Evolutionary conservation across 2,797 vertebrate species (phyloP).

Genomic region (Falco peregrinus): DNA sequence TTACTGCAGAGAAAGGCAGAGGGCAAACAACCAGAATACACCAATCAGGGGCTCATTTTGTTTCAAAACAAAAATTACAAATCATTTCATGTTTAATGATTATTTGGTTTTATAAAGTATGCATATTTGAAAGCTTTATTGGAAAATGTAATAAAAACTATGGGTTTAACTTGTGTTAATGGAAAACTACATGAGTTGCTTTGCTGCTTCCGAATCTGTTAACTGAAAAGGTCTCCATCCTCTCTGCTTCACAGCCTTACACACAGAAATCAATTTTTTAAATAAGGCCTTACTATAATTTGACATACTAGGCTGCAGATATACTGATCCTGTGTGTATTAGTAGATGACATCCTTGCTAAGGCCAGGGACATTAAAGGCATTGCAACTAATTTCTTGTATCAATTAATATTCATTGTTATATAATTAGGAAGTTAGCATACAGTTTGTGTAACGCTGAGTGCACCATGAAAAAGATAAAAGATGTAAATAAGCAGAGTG

Average conservation of each 20-base stretch:
- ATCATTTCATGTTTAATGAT: not conserved
- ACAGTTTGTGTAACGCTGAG: not conserved
- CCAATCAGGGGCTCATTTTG: not conserved
- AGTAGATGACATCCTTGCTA: not conserved
- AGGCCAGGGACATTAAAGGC: not conserved
- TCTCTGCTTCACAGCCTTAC: not conserved
- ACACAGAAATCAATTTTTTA: not conserved
- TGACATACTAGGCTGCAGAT: not conserved
- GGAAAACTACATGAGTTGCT: not conserved
- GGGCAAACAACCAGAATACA: not conserved
- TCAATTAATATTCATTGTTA: not conserved
- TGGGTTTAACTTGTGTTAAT: not conserved
- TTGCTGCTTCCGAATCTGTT: not conserved
- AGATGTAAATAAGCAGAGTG: not conserved
- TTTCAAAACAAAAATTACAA: conserved; percentile 1
- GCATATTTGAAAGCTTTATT: not conserved
- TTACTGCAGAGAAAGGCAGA: not conserved
- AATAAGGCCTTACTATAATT: not conserved
- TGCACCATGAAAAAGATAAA: not conserved
- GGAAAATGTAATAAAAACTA: not conserved
- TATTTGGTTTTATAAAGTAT: not conserved
- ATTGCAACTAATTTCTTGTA: not conserved
- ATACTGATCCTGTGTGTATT: not conserved
- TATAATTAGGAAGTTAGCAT: not conserved
- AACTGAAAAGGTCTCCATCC: not conserved